Base-by-base conservation (phyloP, 2,797 vertebrate species). In the Staurois parvus region DNA sequence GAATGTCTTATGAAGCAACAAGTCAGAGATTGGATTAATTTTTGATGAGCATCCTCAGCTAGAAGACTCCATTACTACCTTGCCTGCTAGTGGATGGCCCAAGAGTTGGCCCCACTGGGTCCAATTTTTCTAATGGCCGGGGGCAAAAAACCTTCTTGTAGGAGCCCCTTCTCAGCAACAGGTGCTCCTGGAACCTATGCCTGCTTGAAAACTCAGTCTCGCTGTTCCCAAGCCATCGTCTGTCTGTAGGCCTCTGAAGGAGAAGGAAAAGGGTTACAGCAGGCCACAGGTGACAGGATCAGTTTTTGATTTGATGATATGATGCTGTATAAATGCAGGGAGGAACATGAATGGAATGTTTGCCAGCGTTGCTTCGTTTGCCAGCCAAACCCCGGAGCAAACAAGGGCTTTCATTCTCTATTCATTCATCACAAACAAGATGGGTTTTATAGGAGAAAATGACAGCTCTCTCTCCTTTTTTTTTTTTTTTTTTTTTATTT, bases 401-500 rank as follows among this genome's bases (percentile, higher is more conserved):
- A 85, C 81, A 82, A 87, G 76, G 64, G 80, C 30, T 67, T 69
- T 82, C 83, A 79, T 87, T 82, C 79, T 82, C 70, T 76, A 75
- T 66, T 76, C 37, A 78, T 84, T 84, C 81, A 79, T 79, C 70
- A 59, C 52, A 81, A 26, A 86, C 84, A 82, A 72, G 85, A 73
- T 81, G 72, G 69, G 68, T 78, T 72, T 83, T 74, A 82, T 76
- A 34, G n/a, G 42, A 73, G 48, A 34, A 84, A 76, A 79, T 87
- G 64, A 84, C 82, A 84, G 77, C 34, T 81, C 76, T 40, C 24
- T 66, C 72, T 24, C 32, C 66, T 62, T 76, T 24, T 24, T 59
- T 59, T 9, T 24, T 56, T 24, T 37, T 79, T 37, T 2, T n/a
- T 76, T 17, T 17, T 48, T 48, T 4, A 48, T 48, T 17, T 48